Evolutionary conservation across 2,113 vertebrate species (phyloP).

Genomic region (Burhinus bistriatus): DNA sequence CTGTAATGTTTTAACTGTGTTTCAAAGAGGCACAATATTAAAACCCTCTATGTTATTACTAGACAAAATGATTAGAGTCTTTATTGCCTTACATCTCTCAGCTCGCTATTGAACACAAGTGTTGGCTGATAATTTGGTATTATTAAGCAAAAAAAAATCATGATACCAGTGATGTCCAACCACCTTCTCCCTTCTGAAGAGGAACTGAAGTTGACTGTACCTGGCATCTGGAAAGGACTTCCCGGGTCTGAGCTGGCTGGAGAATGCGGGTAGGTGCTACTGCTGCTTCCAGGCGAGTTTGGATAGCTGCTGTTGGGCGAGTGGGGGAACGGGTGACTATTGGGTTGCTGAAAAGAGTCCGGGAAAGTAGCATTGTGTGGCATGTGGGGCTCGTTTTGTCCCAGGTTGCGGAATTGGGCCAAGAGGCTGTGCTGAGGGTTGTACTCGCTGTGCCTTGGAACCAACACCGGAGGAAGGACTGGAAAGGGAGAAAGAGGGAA

Average conservation of each 20-base stretch:
- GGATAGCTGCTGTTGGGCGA: conserved; percentile 92
- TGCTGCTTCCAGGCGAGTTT: conserved; percentile 91
- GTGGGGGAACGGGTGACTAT: conserved; percentile 80
- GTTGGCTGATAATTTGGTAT: neutral
- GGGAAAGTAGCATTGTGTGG: conserved; percentile 97
- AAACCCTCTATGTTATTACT: neutral
- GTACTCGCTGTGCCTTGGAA: conserved; percentile 97
- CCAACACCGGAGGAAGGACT: conserved; percentile 97
- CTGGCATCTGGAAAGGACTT: conserved; percentile 98
- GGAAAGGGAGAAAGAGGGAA: neutral
- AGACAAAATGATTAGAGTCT: neutral
- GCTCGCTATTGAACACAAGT: neutral
- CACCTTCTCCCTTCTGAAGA: neutral
- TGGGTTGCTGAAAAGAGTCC: conserved; percentile 86
- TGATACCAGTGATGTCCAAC: neutral
- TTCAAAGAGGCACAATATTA: neutral
- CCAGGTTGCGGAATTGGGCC: conserved; percentile 93
- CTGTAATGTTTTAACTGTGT: neutral
- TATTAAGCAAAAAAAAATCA: neutral
- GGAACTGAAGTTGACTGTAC: conserved; percentile 57
- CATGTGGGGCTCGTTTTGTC: conserved; percentile 95
- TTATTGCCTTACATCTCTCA: neutral
- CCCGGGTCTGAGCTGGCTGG: conserved; percentile 93
- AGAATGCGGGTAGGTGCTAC: conserved; percentile 91
- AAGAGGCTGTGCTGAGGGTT: conserved; percentile 97